Base-by-base conservation (phyloP, 2,888 invertebrate species). In the Listrodromus nycthemerus region DNA sequence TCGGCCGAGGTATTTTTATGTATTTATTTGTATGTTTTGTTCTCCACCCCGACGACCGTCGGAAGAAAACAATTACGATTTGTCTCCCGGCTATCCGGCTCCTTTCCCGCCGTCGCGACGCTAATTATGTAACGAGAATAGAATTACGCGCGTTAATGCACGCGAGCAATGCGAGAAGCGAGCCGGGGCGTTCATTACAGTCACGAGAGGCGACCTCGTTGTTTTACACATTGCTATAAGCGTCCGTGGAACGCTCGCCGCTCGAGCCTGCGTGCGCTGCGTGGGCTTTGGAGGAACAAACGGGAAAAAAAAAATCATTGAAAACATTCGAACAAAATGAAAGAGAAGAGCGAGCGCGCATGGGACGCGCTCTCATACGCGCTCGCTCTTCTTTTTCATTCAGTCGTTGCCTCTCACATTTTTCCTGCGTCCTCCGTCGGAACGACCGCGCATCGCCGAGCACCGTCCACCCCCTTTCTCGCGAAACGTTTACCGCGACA, bases 61-160 rank as follows among this genome's bases (percentile, higher is more conserved):
- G 30, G 5, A 80, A 80, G 75, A 82, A 83, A 69, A 77, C 83
- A 83, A 77, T 80, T 80, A 77, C 76, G 80, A 83, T 76, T 80
- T 80, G 76, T 83, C 83, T 75, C 66, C 66, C 52, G 21, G n/a
- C 65, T 33, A 7, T 37, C 52, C 69, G 2, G 24, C 50, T 48
- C 48, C 8, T 30, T 66, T 30, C 19, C 48, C 50, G 33, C 61
- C 85, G 58, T 87, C 78, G 82, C 52, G 82, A 66, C 76, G 84
- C 76, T 85, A 87, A 88, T 87, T 88, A 86, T 83, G 86, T 81
- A 88, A 87, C 86, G 84, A 88, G 86, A 86, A 83, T 87, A 79
- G 85, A 75, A 81, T 87, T 33, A 77, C 78, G 75, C 77, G 84
- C 84, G 80, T 81, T 81, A 81, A 84, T 87, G 81, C 63, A 78